A percentile compares a stretch with the other conserved stretches of the same genome.
Evolutionary conservation across 2,888 invertebrate species (phyloP).

Genomic region (Molanna angustata): DNA sequence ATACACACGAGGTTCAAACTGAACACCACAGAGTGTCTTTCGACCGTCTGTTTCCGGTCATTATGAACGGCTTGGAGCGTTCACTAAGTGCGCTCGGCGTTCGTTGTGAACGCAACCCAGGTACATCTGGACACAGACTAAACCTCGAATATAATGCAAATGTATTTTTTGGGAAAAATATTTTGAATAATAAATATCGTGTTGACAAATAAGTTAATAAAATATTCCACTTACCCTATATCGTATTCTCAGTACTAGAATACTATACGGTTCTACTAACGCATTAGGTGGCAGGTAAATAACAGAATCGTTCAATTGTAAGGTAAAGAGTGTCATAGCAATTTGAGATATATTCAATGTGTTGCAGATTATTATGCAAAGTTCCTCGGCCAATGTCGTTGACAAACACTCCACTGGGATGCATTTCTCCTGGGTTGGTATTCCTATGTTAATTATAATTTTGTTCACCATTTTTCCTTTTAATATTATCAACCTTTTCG

Average conservation of each 20-base stretch:
- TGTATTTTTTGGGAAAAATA: too few relatives aligned
- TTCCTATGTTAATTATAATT: conserved; percentile 8
- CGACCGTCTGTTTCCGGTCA: too few relatives aligned
- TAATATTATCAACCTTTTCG: too few relatives aligned
- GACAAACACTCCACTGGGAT: conserved; percentile 6
- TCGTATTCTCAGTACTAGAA: conserved; percentile 75
- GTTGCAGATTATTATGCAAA: conserved; percentile 69
- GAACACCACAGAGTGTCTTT: too few relatives aligned
- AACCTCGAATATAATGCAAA: too few relatives aligned
- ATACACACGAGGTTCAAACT: too few relatives aligned
- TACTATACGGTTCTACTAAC: conserved; percentile 48
- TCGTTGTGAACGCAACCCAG: too few relatives aligned
- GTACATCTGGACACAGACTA: too few relatives aligned
- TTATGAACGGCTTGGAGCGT: too few relatives aligned
- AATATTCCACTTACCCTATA: conserved; percentile 60
- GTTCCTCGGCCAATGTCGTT: conserved; percentile 62
- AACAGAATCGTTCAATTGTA: conserved; percentile 62
- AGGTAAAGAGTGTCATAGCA: conserved; percentile 73
- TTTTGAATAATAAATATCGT: too few relatives aligned
- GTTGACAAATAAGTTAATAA: too few relatives aligned
- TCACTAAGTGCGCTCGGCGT: too few relatives aligned
- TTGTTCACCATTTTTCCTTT: conserved; percentile 9
- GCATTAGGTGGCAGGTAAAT: conserved; percentile 70
- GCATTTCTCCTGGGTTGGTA: conserved; percentile 16
- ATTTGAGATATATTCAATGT: conserved; percentile 71